A percentile compares a stretch with the other conserved stretches of the same genome.
Conservation (phyloP, 2,113 vertebrate genomes). For the Tenrec ecaudatus region DNA sequence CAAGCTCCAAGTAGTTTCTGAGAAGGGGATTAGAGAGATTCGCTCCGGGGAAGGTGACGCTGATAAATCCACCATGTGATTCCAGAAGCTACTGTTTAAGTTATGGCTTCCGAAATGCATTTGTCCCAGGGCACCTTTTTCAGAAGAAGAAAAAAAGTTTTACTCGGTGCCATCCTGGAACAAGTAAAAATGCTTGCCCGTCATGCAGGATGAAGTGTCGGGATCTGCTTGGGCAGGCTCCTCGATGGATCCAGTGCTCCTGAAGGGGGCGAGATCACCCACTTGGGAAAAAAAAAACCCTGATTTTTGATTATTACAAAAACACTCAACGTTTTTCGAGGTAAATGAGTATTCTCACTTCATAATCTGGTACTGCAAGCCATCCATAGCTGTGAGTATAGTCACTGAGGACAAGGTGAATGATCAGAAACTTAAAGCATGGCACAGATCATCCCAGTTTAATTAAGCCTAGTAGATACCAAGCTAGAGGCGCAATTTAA, state of each 20-base stretch:
- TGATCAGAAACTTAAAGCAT: conserved; percentile 33
- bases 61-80: conserved; percentile 56
- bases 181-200: no score
- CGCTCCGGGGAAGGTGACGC: background rate
- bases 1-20: conserved; percentile 60
- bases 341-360: conserved; percentile 21
- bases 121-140: no score
- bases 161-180: no score
- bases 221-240: no score
- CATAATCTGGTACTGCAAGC: conserved; percentile 5
- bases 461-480: conserved; percentile 42
- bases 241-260: no score
- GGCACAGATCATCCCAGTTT: background rate
- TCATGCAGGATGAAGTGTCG: no score
- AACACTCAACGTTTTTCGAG: background rate
- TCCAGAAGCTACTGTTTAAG: conserved; percentile 3
- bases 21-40: background rate
- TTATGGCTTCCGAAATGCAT: no score
- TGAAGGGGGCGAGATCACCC: no score
- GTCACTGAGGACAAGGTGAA: conserved; percentile 59
- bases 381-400: conserved; percentile 19
- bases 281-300: no score
- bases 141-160: no score
- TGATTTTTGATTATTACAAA: background rate
- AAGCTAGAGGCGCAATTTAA: conserved; percentile 44